Evolutionary conservation across 2,797 vertebrate genomes (phyloP).

Genomic region (Xyrichtys novacula): DNA sequence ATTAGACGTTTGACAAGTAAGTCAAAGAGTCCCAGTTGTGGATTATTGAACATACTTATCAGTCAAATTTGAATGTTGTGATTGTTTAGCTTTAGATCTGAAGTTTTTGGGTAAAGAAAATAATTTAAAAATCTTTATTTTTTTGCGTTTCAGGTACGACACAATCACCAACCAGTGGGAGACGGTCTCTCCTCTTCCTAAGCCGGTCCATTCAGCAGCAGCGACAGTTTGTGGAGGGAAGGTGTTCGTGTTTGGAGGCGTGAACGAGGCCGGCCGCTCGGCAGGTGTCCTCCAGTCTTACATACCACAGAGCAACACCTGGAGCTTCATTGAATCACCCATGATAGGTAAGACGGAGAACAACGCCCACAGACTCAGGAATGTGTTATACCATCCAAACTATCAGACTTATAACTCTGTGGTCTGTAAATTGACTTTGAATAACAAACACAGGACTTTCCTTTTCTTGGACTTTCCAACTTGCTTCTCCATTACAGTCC

Average conservation of each 20-base stretch:
- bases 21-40: conserved; percentile 14
- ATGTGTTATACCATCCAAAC: too few species aligned
- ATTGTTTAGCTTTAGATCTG: too few species aligned
- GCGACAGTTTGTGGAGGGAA: conserved; percentile 96
- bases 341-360: conserved; percentile 93
- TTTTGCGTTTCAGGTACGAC: conserved; percentile 88
- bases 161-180: conserved; percentile 99
- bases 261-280: conserved; percentile 95
- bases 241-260: conserved; percentile 96
- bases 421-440: too few species aligned
- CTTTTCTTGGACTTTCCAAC: too few species aligned
- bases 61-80: background rate
- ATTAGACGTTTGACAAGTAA: conserved; percentile 4
- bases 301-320: conserved; percentile 94
- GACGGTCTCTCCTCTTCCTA: conserved; percentile 94
- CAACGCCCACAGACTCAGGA: background rate
- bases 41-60: background rate
- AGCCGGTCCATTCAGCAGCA: conserved; percentile 95
- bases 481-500: conserved; percentile 38
- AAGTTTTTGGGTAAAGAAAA: background rate
- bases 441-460: too few species aligned
- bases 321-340: conserved; percentile 99
- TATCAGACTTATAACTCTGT: too few species aligned
- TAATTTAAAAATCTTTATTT: background rate
- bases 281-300: conserved; percentile 97